Base-by-base conservation (phyloP, 2,113 vertebrate genomes). In the Ploceus nigricollis region DNA sequence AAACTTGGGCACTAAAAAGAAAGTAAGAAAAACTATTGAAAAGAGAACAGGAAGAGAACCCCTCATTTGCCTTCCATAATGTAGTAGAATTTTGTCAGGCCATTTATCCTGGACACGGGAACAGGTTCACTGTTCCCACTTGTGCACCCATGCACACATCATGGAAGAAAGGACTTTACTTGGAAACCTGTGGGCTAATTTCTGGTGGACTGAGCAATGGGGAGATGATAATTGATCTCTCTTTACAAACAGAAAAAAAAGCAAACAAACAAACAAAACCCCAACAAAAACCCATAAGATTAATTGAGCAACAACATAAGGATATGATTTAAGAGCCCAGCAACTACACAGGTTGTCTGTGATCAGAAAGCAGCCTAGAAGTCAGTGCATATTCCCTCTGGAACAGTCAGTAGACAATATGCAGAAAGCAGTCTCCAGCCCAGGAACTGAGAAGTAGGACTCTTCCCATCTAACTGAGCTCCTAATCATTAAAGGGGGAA, bases 1-100 rank as follows among this genome's bases (percentile, higher is more conserved):
- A 9, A n/a, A 9, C 9, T 2, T 58, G 9, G 13, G 13, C 1
- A 2, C 10, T 27, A 66, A 81, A 58, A 23, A 1, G 8, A 68
- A 89, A 92, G 1, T 6, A 30, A 60, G 45, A 37, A 78, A 69
- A 33, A 48, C 1, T 20, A 11, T 15, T 56, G 40, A 54, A 73
- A 77, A 50, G 3, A 25, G 24, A 64, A 35, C 40, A 71, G 13
- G 16, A 87, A 83, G 3, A 19, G 56, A 39, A 53, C 1, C 3
- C 6, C 3, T 70, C 7, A 11, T 58, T 39, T 78, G 9, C 7
- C 7, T 39, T 71, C 35, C 15, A 54, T 10, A 70, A 14, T 4
- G 39, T 33, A n/a, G 15, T 1, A 53, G 20, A 16, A 3, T 40
- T 17, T 16, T 86, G 20, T 48, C 76, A 65, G 58, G 21, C 10